Percentiles rank a stretch among this genome's conserved stretches.
These are phyloP conservation scores for Asteroscopus sphinx DNA, from an alignment of 2,888 invertebrate genomes.

Conservation along the genomic window DNA sequence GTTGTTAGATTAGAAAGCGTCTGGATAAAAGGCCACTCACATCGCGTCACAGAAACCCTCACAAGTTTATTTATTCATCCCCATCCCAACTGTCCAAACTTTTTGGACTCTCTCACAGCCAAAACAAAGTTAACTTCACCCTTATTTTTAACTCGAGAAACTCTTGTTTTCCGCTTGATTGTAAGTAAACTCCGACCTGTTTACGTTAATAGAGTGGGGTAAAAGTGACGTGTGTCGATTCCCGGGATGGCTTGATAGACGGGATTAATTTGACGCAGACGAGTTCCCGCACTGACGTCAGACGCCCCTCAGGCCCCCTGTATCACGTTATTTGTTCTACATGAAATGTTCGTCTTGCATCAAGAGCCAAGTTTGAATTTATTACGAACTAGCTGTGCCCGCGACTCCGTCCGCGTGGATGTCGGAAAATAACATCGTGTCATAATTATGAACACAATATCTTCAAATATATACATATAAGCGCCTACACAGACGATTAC, in stretches of 20 bases:
- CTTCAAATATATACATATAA: no score
- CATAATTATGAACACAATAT: no score
- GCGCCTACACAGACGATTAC: no score
- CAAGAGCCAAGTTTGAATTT: constrained; percentile 48
- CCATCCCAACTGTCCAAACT: constrained; percentile 6
- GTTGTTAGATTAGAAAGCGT: no score
- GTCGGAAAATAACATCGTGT: no score
- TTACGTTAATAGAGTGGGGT: constrained; percentile 26
- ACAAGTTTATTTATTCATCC: constrained; percentile 31
- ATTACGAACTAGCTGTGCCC: no score
- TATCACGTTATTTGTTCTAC: constrained; percentile 59
- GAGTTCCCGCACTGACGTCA: constrained; percentile 29
- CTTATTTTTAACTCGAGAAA: constrained; percentile 29
- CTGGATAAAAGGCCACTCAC: constrained; percentile 10
- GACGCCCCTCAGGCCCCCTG: constrained; percentile 32
- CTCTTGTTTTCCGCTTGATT: constrained; percentile 35
- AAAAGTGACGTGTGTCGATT: constrained; percentile 42
- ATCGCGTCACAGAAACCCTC: constrained; percentile 6
- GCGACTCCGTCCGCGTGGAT: no score
- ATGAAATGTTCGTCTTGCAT: constrained; percentile 49
- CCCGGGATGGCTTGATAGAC: constrained; percentile 53
- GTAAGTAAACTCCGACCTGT: constrained; percentile 18
- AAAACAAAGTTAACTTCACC: constrained; percentile 27
- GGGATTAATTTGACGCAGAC: constrained; percentile 61
- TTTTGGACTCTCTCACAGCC: constrained; percentile 11